These are phyloP conservation scores for Dysmachus trigonus DNA, from an alignment of 2,888 invertebrate genomes.

Conservation along the genomic window DNA sequence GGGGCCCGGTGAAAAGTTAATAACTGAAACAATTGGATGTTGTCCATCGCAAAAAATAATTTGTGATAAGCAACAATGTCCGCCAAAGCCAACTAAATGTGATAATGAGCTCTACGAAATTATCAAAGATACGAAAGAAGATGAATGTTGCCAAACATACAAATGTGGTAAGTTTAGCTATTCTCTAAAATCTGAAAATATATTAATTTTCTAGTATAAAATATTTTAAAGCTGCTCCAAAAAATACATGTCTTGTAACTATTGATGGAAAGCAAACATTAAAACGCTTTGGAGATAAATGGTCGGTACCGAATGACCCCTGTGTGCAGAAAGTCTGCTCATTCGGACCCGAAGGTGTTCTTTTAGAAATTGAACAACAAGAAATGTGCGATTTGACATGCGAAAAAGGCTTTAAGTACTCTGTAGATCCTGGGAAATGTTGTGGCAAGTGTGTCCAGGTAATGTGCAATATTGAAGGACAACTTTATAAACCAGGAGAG, in stretches of 20 bases:
- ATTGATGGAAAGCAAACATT: slow-evolving; percentile 58
- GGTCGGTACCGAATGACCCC: slow-evolving; percentile 64
- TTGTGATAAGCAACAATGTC: slow-evolving; percentile 74
- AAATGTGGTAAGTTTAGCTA: slow-evolving; percentile 69
- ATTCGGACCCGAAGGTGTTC: slow-evolving; percentile 58
- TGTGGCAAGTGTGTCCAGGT: slow-evolving; percentile 73
- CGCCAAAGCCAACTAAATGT: slow-evolving; percentile 65
- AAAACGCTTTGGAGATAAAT: slow-evolving; percentile 64
- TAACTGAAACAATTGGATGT: slow-evolving; percentile 73
- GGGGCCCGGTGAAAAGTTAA: slow-evolving; percentile 71
- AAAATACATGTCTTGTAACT: slow-evolving; percentile 59
- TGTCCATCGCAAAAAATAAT: slow-evolving; percentile 71
- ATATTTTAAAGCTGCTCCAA: slow-evolving; percentile 57
- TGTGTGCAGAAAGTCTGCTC: slow-evolving; percentile 62
- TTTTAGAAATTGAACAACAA: slow-evolving; percentile 54
- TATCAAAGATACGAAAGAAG: slow-evolving; percentile 58
- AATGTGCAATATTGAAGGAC: slow-evolving; percentile 68
- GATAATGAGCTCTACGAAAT: slow-evolving; percentile 68
- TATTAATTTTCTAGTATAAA: neutral
- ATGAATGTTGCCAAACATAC: slow-evolving; percentile 74
- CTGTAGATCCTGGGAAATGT: slow-evolving; percentile 64
- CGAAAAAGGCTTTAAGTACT: slow-evolving; percentile 70
- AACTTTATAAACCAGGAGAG: slow-evolving; percentile 66
- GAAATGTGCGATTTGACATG: slow-evolving; percentile 59
- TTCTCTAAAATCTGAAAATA: neutral